Conservation (phyloP, 2,888 invertebrate genomes). For the Mythimna loreyi region DNA sequence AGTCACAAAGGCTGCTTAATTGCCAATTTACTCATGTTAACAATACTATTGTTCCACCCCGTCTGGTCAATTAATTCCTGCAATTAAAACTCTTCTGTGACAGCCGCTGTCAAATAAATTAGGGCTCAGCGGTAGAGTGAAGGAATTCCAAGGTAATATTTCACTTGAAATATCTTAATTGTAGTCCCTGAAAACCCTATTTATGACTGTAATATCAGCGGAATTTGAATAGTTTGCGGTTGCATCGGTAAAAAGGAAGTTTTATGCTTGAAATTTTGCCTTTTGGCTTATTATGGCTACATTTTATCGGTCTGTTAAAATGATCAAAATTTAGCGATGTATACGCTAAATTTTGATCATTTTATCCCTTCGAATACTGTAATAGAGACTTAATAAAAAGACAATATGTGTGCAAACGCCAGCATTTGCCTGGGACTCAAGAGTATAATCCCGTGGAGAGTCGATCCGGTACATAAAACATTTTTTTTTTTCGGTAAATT, state of each 20-base stretch:
- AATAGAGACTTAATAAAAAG: too few species aligned
- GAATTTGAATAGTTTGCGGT: constrained; percentile 30
- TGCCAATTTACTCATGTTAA: constrained; percentile 75
- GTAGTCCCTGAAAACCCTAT: constrained; percentile 28
- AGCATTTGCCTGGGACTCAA: too few species aligned
- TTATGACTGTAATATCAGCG: constrained; percentile 33
- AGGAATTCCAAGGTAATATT: constrained; percentile 33
- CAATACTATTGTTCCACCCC: constrained; percentile 68
- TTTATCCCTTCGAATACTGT: too few species aligned
- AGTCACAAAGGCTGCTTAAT: constrained; percentile 71
- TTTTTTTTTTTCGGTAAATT: too few species aligned
- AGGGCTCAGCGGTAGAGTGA: constrained; percentile 28
- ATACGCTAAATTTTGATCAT: too few species aligned
- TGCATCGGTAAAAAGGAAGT: not conserved
- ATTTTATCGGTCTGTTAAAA: not conserved
- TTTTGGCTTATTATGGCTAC: not conserved
- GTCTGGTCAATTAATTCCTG: constrained; percentile 70
- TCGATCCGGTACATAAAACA: too few species aligned
- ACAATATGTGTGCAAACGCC: too few species aligned
- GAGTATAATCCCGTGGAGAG: too few species aligned
- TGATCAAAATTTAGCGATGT: too few species aligned
- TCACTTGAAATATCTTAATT: constrained; percentile 41
- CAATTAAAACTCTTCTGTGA: constrained; percentile 59
- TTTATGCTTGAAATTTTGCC: not conserved
- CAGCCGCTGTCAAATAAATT: constrained; percentile 54